phyloP scores from a whole-genome alignment of 2,888 invertebrate species.

The Tromatobia lineatoria region DNA sequence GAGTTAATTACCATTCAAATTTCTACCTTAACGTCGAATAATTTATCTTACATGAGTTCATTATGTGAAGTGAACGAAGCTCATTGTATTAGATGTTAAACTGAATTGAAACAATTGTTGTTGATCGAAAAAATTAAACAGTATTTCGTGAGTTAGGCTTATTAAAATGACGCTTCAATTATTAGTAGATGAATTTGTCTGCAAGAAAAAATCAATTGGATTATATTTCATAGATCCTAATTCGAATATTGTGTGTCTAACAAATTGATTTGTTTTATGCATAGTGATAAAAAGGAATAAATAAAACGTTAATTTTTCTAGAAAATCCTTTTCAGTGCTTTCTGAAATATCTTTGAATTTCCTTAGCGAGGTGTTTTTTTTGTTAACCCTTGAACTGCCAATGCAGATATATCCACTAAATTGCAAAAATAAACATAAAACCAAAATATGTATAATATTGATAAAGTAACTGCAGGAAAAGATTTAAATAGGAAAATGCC shows the following conservation, averaged over 20 bases:
- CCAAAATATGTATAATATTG: too few species aligned
- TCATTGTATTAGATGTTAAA: not conserved
- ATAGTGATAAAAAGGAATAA: slow-evolving; percentile 21
- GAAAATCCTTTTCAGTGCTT: not conserved
- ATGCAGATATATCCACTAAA: too few species aligned
- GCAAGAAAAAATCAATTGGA: not conserved
- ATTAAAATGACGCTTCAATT: not conserved
- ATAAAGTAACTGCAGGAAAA: too few species aligned
- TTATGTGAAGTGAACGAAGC: not conserved
- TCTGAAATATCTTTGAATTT: not conserved
- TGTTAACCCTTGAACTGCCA: too few species aligned
- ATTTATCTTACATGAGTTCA: not conserved
- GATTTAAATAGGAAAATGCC: too few species aligned
- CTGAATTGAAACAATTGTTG: not conserved
- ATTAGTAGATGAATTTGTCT: not conserved
- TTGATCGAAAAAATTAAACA: not conserved
- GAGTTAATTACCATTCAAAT: not conserved
- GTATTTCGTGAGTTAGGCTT: not conserved
- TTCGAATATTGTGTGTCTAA: slow-evolving; percentile 26
- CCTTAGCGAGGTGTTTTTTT: too few species aligned
- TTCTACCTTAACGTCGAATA: not conserved
- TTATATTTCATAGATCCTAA: slow-evolving; percentile 11
- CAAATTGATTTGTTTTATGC: slow-evolving; percentile 18
- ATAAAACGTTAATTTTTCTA: slow-evolving; percentile 14
- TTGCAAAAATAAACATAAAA: too few species aligned